Percentiles rank a stretch among this genome's conserved stretches.
Conservation (phyloP, 2,888 invertebrate genomes). For the Brachyopa scutellaris region DNA sequence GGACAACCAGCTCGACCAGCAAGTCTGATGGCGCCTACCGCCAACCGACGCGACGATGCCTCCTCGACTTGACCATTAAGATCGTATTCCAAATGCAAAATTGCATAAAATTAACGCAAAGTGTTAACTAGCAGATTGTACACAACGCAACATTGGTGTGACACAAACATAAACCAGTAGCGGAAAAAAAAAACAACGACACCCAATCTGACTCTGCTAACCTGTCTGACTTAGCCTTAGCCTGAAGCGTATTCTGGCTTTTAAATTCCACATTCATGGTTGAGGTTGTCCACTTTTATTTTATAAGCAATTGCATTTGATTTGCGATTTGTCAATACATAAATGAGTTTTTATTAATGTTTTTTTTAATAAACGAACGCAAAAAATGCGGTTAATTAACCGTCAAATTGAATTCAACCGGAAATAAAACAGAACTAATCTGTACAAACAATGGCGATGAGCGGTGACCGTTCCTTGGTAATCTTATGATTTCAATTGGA, state of each 20-base stretch:
- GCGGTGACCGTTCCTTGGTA: background rate
- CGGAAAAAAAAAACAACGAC: background rate
- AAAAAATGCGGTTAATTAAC: conserved; percentile 5
- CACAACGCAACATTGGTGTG: conserved; percentile 15
- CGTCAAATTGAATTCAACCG: conserved; percentile 1
- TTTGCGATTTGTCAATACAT: conserved; percentile 6
- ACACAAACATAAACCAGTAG: conserved; percentile 13
- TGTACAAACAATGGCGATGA: background rate
- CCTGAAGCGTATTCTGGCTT: conserved; percentile 26
- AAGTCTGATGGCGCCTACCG: conserved; percentile 31
- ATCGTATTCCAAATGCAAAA: conserved; percentile 36
- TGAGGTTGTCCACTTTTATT: conserved; percentile 54
- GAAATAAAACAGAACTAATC: background rate
- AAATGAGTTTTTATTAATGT: too few relatives aligned
- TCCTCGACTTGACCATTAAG: background rate
- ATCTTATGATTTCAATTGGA: background rate
- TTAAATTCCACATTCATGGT: conserved; percentile 44
- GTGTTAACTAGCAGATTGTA: conserved; percentile 7
- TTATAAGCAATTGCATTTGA: conserved; percentile 8
- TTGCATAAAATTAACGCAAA: conserved; percentile 52
- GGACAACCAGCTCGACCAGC: background rate
- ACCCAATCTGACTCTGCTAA: background rate
- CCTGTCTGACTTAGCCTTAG: conserved; percentile 23
- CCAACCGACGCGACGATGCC: background rate
- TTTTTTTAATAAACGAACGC: background rate